Evolutionary conservation across 64 coral and sea anemone genomes (phyloP).

Genomic region (Dendronephthya gigantea): DNA sequence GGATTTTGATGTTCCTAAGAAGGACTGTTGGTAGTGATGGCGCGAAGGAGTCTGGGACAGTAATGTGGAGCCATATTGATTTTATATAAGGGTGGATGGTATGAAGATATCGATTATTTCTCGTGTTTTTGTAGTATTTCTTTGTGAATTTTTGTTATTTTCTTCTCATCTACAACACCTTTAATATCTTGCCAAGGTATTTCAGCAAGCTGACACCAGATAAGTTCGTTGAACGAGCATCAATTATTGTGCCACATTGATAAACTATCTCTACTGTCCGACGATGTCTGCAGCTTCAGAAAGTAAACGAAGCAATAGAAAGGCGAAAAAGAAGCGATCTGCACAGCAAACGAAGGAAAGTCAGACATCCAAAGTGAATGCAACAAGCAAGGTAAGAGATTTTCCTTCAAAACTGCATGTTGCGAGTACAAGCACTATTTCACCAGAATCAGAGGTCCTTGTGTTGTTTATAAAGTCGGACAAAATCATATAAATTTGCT

Average conservation of each 20-base stretch:
- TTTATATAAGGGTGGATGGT: neutral
- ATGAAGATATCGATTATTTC: neutral
- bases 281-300: neutral
- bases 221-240: neutral
- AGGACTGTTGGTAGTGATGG: too few species aligned
- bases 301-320: neutral
- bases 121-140: neutral
- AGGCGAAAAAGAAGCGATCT: neutral
- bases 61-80: neutral
- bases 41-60: neutral
- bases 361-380: neutral
- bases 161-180: neutral
- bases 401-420: neutral
- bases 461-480: neutral
- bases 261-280: neutral
- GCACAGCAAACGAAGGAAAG: neutral
- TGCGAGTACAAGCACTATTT: too few species aligned
- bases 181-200: neutral
- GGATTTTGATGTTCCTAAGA: too few species aligned
- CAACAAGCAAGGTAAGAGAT: neutral
- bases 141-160: neutral
- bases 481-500: neutral
- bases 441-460: neutral
- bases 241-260: neutral
- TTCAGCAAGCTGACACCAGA: neutral